Evolutionary conservation across 2,888 invertebrate species (phyloP), one percentile per base, ranked within the genome.

Genomic region (Phoenoteleia sp.): DNA sequence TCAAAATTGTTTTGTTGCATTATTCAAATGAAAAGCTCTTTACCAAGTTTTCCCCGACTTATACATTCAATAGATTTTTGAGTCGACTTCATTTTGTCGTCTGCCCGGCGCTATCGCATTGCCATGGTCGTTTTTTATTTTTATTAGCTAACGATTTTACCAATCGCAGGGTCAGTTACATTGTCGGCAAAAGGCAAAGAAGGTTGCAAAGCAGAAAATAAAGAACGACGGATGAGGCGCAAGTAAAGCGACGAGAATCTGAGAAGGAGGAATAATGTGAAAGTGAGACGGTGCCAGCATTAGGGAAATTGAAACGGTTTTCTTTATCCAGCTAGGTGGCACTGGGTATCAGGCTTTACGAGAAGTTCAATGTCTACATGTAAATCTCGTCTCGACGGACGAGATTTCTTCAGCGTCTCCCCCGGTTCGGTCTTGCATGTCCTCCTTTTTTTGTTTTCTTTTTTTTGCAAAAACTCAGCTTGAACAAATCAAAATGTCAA

Each of bases 291-390:
- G 84, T 86, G 83, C 85, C 87, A 89, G 91, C 92, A 92, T 92
- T 92, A 92, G 92, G 92, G 91, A 92, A 92, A 92, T 92, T 92
- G 92, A 92, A 92, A 92, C 91, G 91, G 89, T 91, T 92, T 71
- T 92, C 92, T 83, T 86, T 84, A 84, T 81, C 84, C 67, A 74
- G 54, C 75, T 71, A 76, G 56, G 66, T 76, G 71, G 76, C 58
- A 58, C 58, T 77, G 58, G 66, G 77, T 71, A 81, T 21, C 49
- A 17, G 42, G 62, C 45, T 81, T 81, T 62, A 60, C 76, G 74
- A 82, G 64, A 76, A 80, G 72, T 83, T 83, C 76, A 69, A 83
- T 83, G 76, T 86, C 81, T 77, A 69, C 81, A 84, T 77, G 81
- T 84, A 86, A 86, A 86, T 84, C 83, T 83, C 72, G 36, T 80